Base-by-base conservation (phyloP, 2,888 invertebrate species). In the Chrysomela aeneicollis region DNA sequence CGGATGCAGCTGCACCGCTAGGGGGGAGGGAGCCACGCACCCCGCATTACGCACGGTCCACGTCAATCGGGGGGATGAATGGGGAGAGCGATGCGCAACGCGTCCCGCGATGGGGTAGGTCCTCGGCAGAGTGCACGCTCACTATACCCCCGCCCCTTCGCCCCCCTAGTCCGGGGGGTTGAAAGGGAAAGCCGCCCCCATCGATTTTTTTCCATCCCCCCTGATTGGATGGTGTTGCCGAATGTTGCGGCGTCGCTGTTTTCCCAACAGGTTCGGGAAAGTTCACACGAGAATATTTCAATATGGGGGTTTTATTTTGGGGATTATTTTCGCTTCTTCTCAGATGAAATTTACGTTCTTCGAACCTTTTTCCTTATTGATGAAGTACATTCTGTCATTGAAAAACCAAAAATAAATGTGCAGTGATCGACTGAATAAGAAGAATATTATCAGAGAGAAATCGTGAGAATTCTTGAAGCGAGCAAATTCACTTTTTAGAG, bases 91-190 rank as follows among this genome's bases (percentile, higher is more conserved):
- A 61, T 65, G 66, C 70, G 61, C 68, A 70, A 70, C 63, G 60
- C 61, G 57, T 54, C 57, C 46, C 22, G 49, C 52, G 65, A 68
- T 70, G 70, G 68, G 70, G 70, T 70, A 70, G 70, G 70, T 68
- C 67, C 64, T 47, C 37, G 52, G 46, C 59, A 55, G 26, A 35
- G 12, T 26, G 50, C 37, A 42, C 55, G 55, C 15, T n/a, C n/a
- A n/a, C n/a, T n/a, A n/a, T n/a, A n/a, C n/a, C n/a, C n/a, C n/a
- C n/a, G n/a, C n/a, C n/a, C n/a, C n/a, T n/a, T n/a, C n/a, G n/a
- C n/a, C n/a, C n/a, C n/a, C n/a, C 15, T 22, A 19, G 37, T n/a
- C 12, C 21, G 21, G 42, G 42, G 37, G 21, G 37, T 9, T 21
- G 55, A 22, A 55, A 42, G 12, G 4, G 51, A 51, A 42, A 15